These are phyloP conservation scores for Corythornis vintsioides DNA, from an alignment of 2,113 vertebrate species.

Conservation along the genomic window DNA sequence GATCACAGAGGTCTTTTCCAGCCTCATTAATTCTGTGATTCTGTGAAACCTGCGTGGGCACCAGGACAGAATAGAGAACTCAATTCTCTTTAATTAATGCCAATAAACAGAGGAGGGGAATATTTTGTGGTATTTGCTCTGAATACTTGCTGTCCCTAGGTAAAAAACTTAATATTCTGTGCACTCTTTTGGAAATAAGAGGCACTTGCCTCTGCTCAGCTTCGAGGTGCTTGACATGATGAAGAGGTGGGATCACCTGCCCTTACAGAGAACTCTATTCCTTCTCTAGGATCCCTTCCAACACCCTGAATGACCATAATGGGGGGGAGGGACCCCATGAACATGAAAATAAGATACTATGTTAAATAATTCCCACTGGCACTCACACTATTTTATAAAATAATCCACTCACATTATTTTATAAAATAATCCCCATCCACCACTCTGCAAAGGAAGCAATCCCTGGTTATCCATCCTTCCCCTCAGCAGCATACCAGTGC, in stretches of 20 bases:
- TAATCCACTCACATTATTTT: background rate
- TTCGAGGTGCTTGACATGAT: fast-evolving
- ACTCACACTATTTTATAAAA: background rate
- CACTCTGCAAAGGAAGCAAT: background rate
- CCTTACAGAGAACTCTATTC: background rate
- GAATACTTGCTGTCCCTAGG: background rate
- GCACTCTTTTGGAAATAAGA: background rate
- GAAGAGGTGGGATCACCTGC: background rate
- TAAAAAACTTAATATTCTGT: background rate
- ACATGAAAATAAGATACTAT: background rate
- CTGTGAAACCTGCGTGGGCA: background rate
- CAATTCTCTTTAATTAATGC: background rate
- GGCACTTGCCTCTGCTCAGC: background rate
- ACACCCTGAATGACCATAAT: background rate
- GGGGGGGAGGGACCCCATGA: background rate
- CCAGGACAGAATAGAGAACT: background rate
- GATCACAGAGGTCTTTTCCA: too few relatives aligned
- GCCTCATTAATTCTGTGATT: too few relatives aligned
- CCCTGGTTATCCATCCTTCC: background rate
- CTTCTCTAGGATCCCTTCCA: fast-evolving
- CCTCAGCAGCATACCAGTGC: background rate
- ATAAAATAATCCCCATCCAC: background rate
- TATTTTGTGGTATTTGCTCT: background rate
- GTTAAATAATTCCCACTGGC: background rate
- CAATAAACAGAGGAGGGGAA: background rate